These are phyloP conservation scores for Camptogramma bilineatum DNA, from an alignment of 2,888 invertebrate genomes.

Conservation along the genomic window DNA sequence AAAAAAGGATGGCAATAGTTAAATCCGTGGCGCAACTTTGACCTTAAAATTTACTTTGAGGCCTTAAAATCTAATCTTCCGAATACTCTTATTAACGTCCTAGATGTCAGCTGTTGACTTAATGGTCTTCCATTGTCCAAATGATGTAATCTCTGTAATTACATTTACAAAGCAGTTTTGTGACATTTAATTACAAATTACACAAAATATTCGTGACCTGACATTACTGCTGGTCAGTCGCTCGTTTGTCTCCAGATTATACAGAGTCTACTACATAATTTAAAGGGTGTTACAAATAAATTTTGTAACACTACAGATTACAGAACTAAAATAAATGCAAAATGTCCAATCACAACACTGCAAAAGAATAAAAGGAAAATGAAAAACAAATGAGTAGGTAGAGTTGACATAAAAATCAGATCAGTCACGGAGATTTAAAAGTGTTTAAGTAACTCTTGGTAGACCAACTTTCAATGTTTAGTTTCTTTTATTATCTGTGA, in stretches of 20 bases:
- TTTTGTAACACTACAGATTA: neutral
- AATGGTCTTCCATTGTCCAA: slow-evolving; percentile 32
- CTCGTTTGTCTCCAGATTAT: slow-evolving; percentile 13
- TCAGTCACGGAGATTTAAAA: too few species aligned
- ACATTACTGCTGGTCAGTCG: neutral
- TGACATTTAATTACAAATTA: slow-evolving; percentile 30
- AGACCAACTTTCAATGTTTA: too few species aligned
- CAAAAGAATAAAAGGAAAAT: too few species aligned
- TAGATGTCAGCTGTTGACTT: slow-evolving; percentile 29
- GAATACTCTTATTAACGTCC: slow-evolving; percentile 26
- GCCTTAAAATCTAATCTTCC: slow-evolving; percentile 11
- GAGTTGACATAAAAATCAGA: too few species aligned
- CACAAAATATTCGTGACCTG: slow-evolving; percentile 14
- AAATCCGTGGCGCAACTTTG: too few species aligned
- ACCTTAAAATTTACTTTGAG: too few species aligned
- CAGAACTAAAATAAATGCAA: too few species aligned
- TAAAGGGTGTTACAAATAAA: slow-evolving; percentile 1
- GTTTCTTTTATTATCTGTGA: too few species aligned
- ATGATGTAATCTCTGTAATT: slow-evolving; percentile 30
- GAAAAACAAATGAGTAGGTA: too few species aligned
- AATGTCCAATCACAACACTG: too few species aligned
- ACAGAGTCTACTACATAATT: neutral
- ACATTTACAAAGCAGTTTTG: slow-evolving; percentile 23
- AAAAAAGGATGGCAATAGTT: too few species aligned
- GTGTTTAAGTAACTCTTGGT: too few species aligned